Evolutionary conservation across 1,140 invertebrate species (phyloP), one percentile per base, ranked within the genome.

Genomic region (Cotesia vestalis): DNA sequence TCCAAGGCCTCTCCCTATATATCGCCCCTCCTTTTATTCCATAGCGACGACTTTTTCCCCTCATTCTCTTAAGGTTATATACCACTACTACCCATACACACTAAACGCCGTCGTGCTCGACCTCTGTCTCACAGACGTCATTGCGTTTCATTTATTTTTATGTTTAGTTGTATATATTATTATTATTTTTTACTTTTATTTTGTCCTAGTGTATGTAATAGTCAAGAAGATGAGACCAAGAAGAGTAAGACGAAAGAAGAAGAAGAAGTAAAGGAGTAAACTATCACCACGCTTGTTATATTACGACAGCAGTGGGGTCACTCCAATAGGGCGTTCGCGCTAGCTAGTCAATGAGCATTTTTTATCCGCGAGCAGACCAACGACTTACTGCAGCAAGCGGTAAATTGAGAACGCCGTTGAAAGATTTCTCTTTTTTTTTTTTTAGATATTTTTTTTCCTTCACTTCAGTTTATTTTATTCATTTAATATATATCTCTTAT

Each of bases 301-400:
- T 46, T 46, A 46, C 68, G 36, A 27, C 4, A 14, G 35, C 17
- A 38, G 52, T 5, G 27, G 34, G 51, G 68, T 62, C 59, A 55
- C 27, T 60, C 35, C 36, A 66, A 66, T 67, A 51, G 71, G 71
- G 71, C 64, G 71, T 64, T 64, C 66, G 51, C 60, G 71, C 71
- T 57, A 66, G 51, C 60, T 17, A 66, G 51, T 71, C 52, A 66
- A 66, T 71, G 46, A 60, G 14, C 51, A 38, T 63, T 63, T 63
- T 71, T 63, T 71, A 8, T 38, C 4, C n/a, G 34, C 40, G 40
- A 46, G 40, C 40, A 46, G 40, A 46, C 40, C 40, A 46, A 11
- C 8, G 40, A 46, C 40, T 46, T 46, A 46, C 40, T 46, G 12
- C 36, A 11, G 27, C 40, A 27, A 27, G 12, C 27, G 60, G 60